Conservation (phyloP, 2,888 invertebrate genomes). For the Athripsodes cinereus region DNA sequence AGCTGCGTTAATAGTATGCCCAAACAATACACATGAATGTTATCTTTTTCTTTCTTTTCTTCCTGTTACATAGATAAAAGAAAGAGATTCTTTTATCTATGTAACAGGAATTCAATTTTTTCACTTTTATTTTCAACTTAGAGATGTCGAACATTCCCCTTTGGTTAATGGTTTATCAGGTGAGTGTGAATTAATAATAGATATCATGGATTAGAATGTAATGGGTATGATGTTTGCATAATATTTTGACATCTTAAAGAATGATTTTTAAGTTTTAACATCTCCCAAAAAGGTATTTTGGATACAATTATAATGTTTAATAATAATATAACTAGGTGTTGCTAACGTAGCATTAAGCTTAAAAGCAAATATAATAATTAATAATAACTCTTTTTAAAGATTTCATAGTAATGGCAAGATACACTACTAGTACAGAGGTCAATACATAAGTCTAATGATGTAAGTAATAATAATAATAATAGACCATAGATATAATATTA, state of each 20-base stretch:
- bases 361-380: constrained; percentile 27
- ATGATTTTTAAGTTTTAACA: not conserved
- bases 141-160: not conserved
- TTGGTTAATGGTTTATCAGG: not conserved
- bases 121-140: constrained; percentile 14
- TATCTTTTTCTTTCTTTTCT: no score
- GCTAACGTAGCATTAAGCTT: constrained; percentile 40
- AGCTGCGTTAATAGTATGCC: no score
- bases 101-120: constrained; percentile 24
- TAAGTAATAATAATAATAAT: no score
- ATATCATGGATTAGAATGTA: no score
- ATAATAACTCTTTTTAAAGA: constrained; percentile 16
- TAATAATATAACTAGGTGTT: constrained; percentile 47
- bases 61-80: no score
- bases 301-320: not conserved
- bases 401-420: constrained; percentile 10
- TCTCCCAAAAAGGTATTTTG: not conserved
- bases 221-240: no score
- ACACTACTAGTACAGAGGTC: constrained; percentile 22
- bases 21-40: no score
- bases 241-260: no score
- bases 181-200: not conserved
- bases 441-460: constrained; percentile 15
- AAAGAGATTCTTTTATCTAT: no score
- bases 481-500: no score